Percentiles rank a stretch among this genome's conserved stretches.
phyloP scores from a whole-genome alignment of 2,797 vertebrate genomes.

The Calcarius lapponicus region DNA sequence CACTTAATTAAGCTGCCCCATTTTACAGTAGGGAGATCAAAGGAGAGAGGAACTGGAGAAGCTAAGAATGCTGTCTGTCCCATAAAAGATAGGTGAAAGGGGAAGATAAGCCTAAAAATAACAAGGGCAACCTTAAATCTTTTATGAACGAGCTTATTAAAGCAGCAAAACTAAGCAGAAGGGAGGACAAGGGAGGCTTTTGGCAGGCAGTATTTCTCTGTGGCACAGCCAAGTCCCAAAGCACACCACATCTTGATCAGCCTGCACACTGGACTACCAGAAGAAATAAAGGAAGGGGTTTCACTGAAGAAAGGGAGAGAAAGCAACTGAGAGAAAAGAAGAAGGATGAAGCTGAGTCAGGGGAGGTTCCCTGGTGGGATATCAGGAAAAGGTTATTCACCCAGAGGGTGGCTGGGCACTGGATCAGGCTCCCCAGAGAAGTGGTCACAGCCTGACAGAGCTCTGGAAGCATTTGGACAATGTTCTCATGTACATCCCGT shows the following conservation, averaged over 20 bases:
- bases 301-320: neutral
- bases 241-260: neutral
- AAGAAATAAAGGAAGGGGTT: neutral
- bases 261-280: neutral
- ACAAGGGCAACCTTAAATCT: neutral
- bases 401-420: neutral
- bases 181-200: neutral
- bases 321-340: neutral
- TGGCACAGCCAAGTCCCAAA: neutral
- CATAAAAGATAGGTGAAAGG: conserved; percentile 38
- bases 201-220: neutral
- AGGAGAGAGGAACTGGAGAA: conserved; percentile 42
- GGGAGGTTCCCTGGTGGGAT: neutral
- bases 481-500: neutral
- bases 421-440: neutral
- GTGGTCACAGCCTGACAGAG: neutral
- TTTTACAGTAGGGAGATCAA: conserved; percentile 64
- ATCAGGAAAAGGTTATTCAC: neutral
- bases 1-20: conserved; percentile 24
- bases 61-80: conserved; percentile 5
- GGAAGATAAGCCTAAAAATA: conserved; percentile 54
- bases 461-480: neutral
- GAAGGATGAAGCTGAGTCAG: neutral
- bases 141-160: conserved; percentile 7
- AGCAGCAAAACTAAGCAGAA: neutral